Evolutionary conservation across 2,888 invertebrate species (phyloP).

Genomic region (Clunio marinus): DNA sequence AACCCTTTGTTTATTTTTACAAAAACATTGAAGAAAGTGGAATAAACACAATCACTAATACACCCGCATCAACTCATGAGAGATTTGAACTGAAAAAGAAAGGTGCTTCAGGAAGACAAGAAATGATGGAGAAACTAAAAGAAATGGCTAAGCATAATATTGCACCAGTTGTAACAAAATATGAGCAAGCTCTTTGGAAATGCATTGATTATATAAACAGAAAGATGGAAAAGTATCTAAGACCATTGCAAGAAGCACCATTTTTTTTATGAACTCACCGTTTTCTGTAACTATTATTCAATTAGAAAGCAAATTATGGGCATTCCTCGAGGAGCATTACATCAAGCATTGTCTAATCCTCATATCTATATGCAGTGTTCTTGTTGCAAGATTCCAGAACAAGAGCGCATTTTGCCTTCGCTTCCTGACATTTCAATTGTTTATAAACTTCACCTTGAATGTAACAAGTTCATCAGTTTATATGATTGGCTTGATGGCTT

Average conservation of each 20-base stretch:
- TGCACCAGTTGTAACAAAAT: background rate
- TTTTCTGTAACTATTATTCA: constrained; percentile 64
- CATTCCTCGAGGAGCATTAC: constrained; percentile 72
- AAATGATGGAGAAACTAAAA: constrained; percentile 40
- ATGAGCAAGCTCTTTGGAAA: constrained; percentile 44
- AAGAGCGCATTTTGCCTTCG: constrained; percentile 58
- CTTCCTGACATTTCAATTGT: constrained; percentile 81
- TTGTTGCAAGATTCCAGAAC: constrained; percentile 66
- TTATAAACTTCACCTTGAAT: constrained; percentile 86
- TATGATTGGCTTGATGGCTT: constrained; percentile 94
- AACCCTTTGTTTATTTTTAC: constrained; percentile 21
- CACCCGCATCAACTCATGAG: background rate
- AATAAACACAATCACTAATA: background rate
- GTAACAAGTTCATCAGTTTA: constrained; percentile 84
- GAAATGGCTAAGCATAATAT: constrained; percentile 7
- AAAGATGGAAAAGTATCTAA: constrained; percentile 56
- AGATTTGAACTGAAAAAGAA: background rate
- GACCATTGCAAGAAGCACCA: constrained; percentile 56
- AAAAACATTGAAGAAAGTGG: constrained; percentile 38
- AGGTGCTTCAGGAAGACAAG: constrained; percentile 43
- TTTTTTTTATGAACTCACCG: constrained; percentile 73
- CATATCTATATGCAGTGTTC: constrained; percentile 76
- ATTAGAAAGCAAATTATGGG: constrained; percentile 76
- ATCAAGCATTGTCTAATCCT: constrained; percentile 77
- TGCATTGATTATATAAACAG: constrained; percentile 59